A percentile compares a stretch with the other conserved stretches of the same genome.
phyloP scores from a whole-genome alignment of 2,797 vertebrate species.

The Cottoperca gobio region DNA sequence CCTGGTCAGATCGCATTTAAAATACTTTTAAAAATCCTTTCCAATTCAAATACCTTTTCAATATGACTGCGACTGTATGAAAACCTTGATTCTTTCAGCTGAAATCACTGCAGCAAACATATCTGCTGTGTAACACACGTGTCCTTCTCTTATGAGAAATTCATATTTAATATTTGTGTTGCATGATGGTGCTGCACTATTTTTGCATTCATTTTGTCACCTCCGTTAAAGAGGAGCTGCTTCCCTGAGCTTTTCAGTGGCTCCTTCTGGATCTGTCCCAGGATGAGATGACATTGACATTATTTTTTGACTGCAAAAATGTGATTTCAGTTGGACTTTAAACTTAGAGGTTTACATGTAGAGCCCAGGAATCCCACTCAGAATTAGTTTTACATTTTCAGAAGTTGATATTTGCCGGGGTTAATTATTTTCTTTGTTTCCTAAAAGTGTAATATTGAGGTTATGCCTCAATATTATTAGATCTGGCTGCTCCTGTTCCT shows the following conservation, averaged over 20 bases:
- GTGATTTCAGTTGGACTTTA: conserved; percentile 35
- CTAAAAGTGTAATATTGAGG: not conserved
- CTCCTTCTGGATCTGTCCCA: too few species aligned
- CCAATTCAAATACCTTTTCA: conserved; percentile 1
- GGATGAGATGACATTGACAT: too few species aligned
- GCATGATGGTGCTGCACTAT: not conserved
- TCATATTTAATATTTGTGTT: not conserved
- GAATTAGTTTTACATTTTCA: conserved; percentile 21
- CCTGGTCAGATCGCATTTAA: conserved; percentile 33
- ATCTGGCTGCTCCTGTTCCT: conserved; percentile 1
- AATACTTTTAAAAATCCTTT: conserved; percentile 10
- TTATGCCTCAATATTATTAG: conserved; percentile 7
- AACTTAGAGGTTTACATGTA: not conserved
- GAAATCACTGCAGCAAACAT: not conserved
- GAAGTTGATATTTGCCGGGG: conserved; percentile 2
- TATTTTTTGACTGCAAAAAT: not conserved
- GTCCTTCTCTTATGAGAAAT: not conserved
- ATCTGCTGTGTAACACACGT: not conserved
- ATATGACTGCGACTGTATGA: conserved; percentile 25
- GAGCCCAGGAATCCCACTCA: not conserved
- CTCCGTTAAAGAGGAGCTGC: too few species aligned
- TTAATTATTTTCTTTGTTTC: not conserved
- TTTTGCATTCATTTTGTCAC: not conserved
- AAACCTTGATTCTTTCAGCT: conserved; percentile 9
- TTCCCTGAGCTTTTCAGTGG: too few species aligned